Evolutionary conservation across 2,888 invertebrate genomes (phyloP).

Genomic region (Corythucha ciliata): DNA sequence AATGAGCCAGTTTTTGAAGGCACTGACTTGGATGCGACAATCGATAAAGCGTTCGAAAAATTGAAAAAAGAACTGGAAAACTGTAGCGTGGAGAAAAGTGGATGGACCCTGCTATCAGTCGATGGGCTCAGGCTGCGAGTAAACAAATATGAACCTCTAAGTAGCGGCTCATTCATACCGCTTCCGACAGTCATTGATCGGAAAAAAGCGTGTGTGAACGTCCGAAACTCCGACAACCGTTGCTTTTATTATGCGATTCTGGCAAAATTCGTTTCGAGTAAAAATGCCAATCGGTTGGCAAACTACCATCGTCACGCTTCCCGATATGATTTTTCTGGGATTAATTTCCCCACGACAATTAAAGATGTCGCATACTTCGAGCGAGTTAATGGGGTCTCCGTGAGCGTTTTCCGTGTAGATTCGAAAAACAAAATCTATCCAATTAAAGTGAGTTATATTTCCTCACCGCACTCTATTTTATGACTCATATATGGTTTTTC

Average conservation of each 20-base stretch:
- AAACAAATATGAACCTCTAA: slow-evolving; percentile 9
- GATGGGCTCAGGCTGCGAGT: not conserved
- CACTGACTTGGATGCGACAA: not conserved
- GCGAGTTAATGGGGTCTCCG: not conserved
- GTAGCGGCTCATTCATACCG: not conserved
- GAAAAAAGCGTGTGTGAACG: not conserved
- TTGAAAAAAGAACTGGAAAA: not conserved
- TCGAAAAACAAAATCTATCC: slow-evolving; percentile 11
- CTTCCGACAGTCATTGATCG: not conserved
- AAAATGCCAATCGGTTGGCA: not conserved
- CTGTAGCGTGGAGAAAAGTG: not conserved
- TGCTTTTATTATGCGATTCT: slow-evolving; percentile 3
- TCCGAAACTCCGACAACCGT: not conserved
- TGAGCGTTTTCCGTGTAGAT: slow-evolving; percentile 1
- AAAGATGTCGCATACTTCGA: slow-evolving; percentile 11
- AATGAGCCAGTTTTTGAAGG: not conserved
- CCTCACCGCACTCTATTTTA: too few relatives aligned
- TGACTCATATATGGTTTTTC: too few relatives aligned
- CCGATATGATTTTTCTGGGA: slow-evolving; percentile 1
- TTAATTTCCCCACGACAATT: not conserved
- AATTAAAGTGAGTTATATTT: too few relatives aligned
- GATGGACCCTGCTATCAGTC: not conserved
- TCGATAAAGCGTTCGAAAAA: slow-evolving; percentile 2
- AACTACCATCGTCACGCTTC: not conserved
- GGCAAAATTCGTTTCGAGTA: slow-evolving; percentile 1